phyloP scores from a whole-genome alignment of 37 sponge, comb jelly and placozoan genomes.

The Spongia lamella region DNA sequence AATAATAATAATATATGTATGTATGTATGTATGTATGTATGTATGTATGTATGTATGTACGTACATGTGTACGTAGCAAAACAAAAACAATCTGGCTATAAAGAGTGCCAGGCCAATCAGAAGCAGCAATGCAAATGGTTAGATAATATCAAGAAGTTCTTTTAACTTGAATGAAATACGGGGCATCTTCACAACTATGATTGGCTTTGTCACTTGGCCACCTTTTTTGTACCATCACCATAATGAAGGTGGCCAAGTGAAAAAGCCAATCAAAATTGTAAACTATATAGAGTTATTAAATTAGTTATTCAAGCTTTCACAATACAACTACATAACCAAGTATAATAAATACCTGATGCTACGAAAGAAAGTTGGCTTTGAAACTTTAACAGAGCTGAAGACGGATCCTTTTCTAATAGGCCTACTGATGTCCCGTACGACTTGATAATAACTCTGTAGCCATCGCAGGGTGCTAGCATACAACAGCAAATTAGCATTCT shows the following conservation, averaged over 20 bases:
- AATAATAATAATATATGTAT: no score
- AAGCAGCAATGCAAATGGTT: no score
- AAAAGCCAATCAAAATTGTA: constrained; percentile 1
- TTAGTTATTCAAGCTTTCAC: no score
- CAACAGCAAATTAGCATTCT: constrained; percentile 48
- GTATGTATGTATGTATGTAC: background rate
- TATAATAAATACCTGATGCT: constrained; percentile 58
- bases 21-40: background rate
- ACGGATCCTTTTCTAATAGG: constrained; percentile 81
- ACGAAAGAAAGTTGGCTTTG: constrained; percentile 55
- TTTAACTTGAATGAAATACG: no score
- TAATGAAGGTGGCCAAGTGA: no score
- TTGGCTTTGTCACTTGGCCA: no score
- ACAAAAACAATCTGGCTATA: no score
- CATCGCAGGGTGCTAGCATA: constrained; percentile 91
- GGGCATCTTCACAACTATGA: no score
- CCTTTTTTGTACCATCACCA: no score
- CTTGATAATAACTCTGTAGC: constrained; percentile 65
- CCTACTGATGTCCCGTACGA: constrained; percentile 57
- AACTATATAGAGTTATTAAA: background rate
- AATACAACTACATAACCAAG: background rate
- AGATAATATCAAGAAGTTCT: background rate
- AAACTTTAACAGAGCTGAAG: constrained; percentile 49
- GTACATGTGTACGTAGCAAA: no score
- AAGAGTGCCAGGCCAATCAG: no score